phyloP scores from a whole-genome alignment of 2,797 vertebrate species.

The Cynopterus sphinx region DNA sequence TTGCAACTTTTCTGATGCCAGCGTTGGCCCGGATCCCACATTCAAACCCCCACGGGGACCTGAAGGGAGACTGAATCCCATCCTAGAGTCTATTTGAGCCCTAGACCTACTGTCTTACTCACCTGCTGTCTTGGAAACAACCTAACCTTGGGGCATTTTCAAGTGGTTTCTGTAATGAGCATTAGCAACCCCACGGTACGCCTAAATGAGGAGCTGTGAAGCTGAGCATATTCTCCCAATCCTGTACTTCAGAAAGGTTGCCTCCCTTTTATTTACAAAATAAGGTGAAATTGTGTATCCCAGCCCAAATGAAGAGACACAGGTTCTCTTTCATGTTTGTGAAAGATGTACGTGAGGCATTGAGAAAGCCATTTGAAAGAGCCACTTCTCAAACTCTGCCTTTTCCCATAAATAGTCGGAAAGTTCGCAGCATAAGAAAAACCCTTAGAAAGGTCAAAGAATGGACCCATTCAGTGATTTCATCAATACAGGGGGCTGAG shows the following conservation, averaged over 20 bases:
- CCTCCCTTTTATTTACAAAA: constrained; percentile 61
- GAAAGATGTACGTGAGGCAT: not conserved
- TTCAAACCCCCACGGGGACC: not conserved
- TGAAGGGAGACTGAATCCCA: not conserved
- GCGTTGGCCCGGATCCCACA: accelerated
- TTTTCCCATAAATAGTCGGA: not conserved
- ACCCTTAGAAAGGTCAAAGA: constrained; percentile 34
- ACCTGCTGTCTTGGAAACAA: not conserved
- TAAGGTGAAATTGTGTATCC: not conserved
- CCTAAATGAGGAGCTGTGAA: not conserved
- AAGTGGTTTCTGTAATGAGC: constrained; percentile 47
- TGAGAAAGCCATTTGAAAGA: not conserved
- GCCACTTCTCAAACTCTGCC: not conserved
- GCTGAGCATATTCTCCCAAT: not conserved
- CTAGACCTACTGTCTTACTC: not conserved
- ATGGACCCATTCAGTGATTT: constrained; percentile 14
- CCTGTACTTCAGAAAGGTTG: not conserved
- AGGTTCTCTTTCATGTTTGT: constrained; percentile 24
- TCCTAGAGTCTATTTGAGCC: not conserved
- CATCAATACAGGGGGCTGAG: not conserved
- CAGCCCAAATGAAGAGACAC: not conserved
- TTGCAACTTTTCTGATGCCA: not conserved
- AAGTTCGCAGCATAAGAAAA: constrained; percentile 37
- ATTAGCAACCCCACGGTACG: not conserved
- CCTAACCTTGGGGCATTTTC: not conserved